Evolutionary conservation across 2,113 vertebrate genomes (phyloP).

Genomic region (Hystrix brachyura): DNA sequence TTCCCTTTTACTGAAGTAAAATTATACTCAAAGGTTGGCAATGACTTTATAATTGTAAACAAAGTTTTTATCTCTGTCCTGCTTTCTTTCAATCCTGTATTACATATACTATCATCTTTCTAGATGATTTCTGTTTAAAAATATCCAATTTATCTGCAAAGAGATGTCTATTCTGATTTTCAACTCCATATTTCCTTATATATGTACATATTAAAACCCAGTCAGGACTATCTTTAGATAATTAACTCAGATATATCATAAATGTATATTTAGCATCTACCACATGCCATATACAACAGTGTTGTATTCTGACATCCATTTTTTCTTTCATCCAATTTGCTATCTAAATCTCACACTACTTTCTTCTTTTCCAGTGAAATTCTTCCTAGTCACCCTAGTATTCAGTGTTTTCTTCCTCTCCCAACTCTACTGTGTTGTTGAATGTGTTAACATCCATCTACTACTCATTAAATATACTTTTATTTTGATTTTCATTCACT

Average conservation of each 20-base stretch:
- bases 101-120: background rate
- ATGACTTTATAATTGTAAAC: slow-evolving; percentile 25
- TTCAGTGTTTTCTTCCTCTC: background rate
- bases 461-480: background rate
- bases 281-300: background rate
- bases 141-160: background rate
- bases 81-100: background rate
- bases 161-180: background rate
- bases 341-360: background rate
- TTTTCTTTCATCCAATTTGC: background rate
- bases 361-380: background rate
- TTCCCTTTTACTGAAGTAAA: slow-evolving; percentile 33
- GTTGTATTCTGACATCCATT: background rate
- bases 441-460: background rate
- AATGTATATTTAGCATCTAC: background rate
- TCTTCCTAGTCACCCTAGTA: background rate
- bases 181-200: background rate
- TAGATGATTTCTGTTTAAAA: slow-evolving; percentile 36
- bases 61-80: slow-evolving; percentile 8
- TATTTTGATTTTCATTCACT: background rate
- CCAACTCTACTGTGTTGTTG: background rate
- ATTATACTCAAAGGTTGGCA: background rate
- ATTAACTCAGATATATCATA: background rate
- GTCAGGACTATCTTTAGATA: background rate
- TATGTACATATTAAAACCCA: background rate